phyloP scores from a whole-genome alignment of 2,888 invertebrate genomes.

The Theodoxus fluviatilis region DNA sequence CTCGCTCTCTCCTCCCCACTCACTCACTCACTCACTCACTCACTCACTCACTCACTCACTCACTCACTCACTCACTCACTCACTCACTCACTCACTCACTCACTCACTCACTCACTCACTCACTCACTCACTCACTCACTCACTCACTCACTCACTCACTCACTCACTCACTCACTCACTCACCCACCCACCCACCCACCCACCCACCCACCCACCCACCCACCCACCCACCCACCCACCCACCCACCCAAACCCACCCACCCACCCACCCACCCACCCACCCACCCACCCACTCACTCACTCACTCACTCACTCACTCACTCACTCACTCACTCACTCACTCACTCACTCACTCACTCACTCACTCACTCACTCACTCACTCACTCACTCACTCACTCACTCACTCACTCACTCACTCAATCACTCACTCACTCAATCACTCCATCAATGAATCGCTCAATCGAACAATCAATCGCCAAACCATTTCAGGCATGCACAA shows the following conservation, averaged over 20 bases:
- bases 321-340: not conserved
- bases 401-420: not conserved
- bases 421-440: too few relatives aligned
- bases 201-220: not conserved
- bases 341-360: not conserved
- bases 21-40: not conserved
- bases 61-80: not conserved
- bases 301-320: not conserved
- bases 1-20: not conserved
- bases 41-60: not conserved
- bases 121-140: constrained; percentile 1
- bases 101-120: not conserved
- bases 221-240: not conserved
- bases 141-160: constrained; percentile 11
- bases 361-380: constrained; percentile 1
- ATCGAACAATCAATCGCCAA: too few relatives aligned
- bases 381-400: not conserved
- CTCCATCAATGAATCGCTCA: too few relatives aligned
- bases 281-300: not conserved
- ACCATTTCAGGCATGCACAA: too few relatives aligned
- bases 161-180: not conserved
- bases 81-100: too few relatives aligned
- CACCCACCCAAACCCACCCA: not conserved
- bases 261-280: not conserved
- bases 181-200: not conserved